These are phyloP conservation scores for Myanophis thanlyinensis DNA, from an alignment of 2,113 vertebrate species.

Conservation along the genomic window DNA sequence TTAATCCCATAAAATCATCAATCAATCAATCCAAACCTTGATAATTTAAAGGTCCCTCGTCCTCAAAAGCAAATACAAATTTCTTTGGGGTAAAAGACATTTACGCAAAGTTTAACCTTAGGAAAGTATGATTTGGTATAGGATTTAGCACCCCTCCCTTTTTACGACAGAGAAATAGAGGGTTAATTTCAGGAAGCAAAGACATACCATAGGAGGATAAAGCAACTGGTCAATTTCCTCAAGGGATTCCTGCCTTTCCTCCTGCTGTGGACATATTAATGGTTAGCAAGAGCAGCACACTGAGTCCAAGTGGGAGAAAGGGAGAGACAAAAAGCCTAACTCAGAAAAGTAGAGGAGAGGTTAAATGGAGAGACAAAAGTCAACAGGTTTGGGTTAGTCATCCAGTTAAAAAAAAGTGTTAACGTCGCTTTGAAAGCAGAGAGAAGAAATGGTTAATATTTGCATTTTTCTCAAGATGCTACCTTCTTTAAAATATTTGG, in stretches of 20 bases:
- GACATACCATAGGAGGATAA: slow-evolving; percentile 68
- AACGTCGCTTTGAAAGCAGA: not conserved
- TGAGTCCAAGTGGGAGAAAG: not conserved
- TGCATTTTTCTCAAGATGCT: not conserved
- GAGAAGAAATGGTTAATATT: not conserved
- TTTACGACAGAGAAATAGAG: slow-evolving; percentile 8
- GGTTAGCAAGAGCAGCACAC: slow-evolving; percentile 63
- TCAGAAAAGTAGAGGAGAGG: not conserved
- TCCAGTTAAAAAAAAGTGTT: not conserved
- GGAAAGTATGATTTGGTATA: slow-evolving; percentile 23
- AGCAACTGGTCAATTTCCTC: slow-evolving; percentile 62
- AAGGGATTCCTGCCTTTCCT: slow-evolving; percentile 69
- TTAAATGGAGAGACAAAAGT: not conserved
- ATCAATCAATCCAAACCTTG: slow-evolving; percentile 1
- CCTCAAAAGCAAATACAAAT: not conserved
- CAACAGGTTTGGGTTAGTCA: not conserved
- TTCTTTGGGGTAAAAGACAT: slow-evolving; percentile 34
- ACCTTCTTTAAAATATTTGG: not conserved
- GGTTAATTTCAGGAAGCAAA: not conserved
- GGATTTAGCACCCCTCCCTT: not conserved
- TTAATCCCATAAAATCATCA: not conserved
- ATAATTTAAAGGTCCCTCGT: not conserved
- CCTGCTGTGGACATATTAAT: slow-evolving; percentile 71
- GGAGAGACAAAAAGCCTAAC: slow-evolving; percentile 26
- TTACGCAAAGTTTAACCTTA: slow-evolving; percentile 25